Base-by-base conservation (phyloP, 2,113 vertebrate species). In the Crypturellus undulatus region DNA sequence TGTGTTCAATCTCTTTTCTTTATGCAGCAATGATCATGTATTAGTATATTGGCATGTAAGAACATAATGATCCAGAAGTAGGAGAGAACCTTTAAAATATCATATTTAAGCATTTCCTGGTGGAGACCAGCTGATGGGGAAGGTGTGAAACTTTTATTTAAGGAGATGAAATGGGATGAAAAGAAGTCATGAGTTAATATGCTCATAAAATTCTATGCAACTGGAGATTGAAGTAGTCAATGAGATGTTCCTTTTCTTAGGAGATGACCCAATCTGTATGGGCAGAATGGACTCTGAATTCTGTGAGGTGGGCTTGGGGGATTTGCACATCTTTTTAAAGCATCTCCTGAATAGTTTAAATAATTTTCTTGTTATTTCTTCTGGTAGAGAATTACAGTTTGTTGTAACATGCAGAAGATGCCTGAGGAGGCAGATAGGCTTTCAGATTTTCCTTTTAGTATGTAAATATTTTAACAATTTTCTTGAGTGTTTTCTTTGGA, bases 171-270 rank as follows among this genome's bases (percentile, higher is more conserved):
- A 30, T 10, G 54, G 36, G 45, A 49, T 49, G 49, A 34, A 72
- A 9, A 9, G 38, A 42, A 54, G 26, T 32, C 54, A 32, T 32
- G 20, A 38, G 32, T 4, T 12, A 12, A 4, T 2, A 14, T 9
- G 30, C 3, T n/a, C 24, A 12, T 28, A 40, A 78, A 34, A 19
- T 68, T 84, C 52, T 60, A 6, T 3, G 1, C 19, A 43, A 34
- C 0, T 2, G 12, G 47, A 56, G 12, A 2, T 6, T 8, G 64
- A 40, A 76, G 28, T 18, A 45, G 20, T 47, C 20, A 36, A 56
- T 56, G 54, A 32, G 22, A 17, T 43, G 14, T 3, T 63, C 19
- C 16, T 10, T 70, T 38, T 43, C 21, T 56, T 9, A 30, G 62
- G 25, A 58, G 32, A 19, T 62, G 21, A 79, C 8, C 8, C 56